Percentiles rank a stretch among this genome's conserved stretches.
These are phyloP conservation scores for Artibeus lituratus DNA, from an alignment of 2,797 vertebrate genomes.

Conservation along the genomic window DNA sequence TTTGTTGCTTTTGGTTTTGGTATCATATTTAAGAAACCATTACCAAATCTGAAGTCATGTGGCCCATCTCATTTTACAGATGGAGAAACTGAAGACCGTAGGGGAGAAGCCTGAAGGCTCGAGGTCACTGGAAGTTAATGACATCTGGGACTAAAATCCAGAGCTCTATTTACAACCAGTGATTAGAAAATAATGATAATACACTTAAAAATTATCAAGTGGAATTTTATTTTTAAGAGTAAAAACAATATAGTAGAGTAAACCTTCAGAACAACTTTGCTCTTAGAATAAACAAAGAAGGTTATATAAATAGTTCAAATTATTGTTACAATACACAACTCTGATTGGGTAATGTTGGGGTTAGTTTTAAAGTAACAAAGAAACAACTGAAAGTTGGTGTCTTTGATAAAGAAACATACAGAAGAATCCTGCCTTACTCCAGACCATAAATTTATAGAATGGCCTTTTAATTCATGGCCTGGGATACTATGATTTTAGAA, in stretches of 20 bases:
- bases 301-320: background rate
- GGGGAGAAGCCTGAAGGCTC: background rate
- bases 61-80: background rate
- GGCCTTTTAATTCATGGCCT: background rate
- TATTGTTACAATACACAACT: background rate
- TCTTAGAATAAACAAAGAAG: background rate
- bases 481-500: background rate
- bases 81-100: background rate
- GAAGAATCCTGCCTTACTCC: background rate
- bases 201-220: background rate
- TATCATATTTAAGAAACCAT: constrained; percentile 5
- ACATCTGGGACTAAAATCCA: background rate
- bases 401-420: background rate
- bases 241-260: background rate
- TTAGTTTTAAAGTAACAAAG: background rate
- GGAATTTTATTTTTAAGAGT: background rate
- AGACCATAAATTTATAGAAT: background rate
- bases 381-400: background rate
- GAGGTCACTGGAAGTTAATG: background rate
- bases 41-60: background rate
- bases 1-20: background rate
- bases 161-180: background rate
- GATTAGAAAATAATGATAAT: background rate
- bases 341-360: background rate
- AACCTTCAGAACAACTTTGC: background rate